phyloP scores from a whole-genome alignment of 1,140 invertebrate genomes.

The Anastrepha ludens region DNA sequence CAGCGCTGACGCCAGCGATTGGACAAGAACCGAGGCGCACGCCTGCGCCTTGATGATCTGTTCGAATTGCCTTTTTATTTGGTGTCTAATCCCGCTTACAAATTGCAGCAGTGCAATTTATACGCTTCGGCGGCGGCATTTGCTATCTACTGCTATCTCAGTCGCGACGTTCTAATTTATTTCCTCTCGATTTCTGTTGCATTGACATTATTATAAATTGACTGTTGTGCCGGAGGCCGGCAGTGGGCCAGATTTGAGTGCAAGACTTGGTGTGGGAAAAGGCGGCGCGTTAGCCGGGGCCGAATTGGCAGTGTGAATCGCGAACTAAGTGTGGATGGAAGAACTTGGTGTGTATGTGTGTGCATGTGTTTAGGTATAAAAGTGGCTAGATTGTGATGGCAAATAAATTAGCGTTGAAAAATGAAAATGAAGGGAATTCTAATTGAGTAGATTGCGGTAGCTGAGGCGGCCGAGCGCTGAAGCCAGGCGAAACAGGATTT shows the following conservation, averaged over 20 bases:
- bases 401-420: conserved; percentile 21
- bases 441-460: background rate
- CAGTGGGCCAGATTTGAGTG: background rate
- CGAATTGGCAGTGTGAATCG: background rate
- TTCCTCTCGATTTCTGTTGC: conserved; percentile 35
- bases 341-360: background rate
- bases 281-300: background rate
- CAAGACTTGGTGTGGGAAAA: conserved; percentile 22
- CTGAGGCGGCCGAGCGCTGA: background rate
- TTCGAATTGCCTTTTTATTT: background rate
- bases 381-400: background rate
- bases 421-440: conserved; percentile 1
- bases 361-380: background rate
- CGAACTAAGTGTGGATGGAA: background rate
- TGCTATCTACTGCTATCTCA: background rate
- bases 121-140: background rate
- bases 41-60: background rate
- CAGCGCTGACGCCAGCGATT: background rate
- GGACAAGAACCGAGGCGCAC: no score
- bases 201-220: conserved; percentile 46
- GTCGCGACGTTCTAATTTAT: conserved; percentile 45
- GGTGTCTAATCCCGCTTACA: conserved; percentile 16
- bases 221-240: background rate
- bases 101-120: conserved; percentile 24
- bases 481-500: background rate